Conservation (phyloP, 2,888 invertebrate species). For the Ganaspis brasiliensis region DNA sequence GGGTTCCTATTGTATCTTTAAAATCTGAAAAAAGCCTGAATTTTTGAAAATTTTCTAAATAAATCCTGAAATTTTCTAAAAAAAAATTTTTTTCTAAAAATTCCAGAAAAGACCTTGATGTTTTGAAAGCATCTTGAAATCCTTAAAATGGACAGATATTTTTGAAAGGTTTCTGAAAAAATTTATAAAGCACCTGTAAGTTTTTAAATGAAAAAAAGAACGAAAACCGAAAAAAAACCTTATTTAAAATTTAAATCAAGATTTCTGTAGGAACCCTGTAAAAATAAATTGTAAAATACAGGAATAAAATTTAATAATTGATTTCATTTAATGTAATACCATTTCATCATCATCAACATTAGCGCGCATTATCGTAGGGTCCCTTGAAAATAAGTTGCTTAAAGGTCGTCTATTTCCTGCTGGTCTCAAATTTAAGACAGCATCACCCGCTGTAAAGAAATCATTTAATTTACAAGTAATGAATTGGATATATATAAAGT, state of each 20-base stretch:
- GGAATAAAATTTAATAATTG: constrained; percentile 3
- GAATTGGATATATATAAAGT: neutral
- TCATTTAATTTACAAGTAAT: neutral
- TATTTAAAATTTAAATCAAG: no score
- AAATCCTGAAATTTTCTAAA: neutral
- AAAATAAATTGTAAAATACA: no score
- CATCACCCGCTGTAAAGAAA: neutral
- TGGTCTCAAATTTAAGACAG: neutral
- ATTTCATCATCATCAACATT: constrained; percentile 4
- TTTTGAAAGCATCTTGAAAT: no score
- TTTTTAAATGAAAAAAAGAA: no score
- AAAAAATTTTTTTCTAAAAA: neutral
- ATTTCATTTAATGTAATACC: neutral
- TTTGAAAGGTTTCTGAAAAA: neutral
- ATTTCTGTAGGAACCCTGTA: no score
- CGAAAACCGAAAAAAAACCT: no score
- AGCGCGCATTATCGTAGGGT: neutral
- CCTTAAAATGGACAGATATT: no score
- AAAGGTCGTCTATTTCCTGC: neutral
- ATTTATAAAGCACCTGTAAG: no score
- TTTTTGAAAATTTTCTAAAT: neutral
- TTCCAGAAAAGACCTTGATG: no score
- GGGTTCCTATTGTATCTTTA: neutral
- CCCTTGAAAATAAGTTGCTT: neutral
- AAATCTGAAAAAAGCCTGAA: neutral